Conservation (phyloP, 2,797 vertebrate species). For the Columba guinea region DNA sequence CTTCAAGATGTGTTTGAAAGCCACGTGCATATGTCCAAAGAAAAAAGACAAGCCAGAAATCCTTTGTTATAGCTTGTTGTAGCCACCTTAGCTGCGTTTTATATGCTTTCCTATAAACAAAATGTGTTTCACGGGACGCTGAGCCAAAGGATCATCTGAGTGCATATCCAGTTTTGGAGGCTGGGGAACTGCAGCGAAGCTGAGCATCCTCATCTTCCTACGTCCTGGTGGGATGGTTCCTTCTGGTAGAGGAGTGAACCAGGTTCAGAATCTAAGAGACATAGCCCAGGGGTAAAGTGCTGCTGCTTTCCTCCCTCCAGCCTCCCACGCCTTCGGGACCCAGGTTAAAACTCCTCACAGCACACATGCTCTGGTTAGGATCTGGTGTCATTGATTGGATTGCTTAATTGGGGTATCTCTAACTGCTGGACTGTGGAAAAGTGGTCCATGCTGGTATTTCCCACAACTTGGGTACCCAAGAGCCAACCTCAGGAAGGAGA, state of each 20-base stretch:
- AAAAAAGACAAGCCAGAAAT: not conserved
- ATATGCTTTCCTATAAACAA: not conserved
- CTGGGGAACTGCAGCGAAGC: not conserved
- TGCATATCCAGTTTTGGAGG: not conserved
- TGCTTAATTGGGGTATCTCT: not conserved
- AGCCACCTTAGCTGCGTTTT: constrained; percentile 14
- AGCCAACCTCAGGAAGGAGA: not conserved
- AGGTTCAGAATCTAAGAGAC: not conserved
- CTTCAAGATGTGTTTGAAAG: not conserved
- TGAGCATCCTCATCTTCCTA: not conserved
- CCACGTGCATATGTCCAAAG: not conserved
- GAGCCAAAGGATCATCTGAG: not conserved
- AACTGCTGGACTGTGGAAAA: not conserved
- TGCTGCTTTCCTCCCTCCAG: not conserved
- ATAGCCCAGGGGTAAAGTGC: not conserved
- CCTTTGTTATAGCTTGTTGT: not conserved
- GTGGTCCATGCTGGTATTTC: accelerated
- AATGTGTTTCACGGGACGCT: not conserved
- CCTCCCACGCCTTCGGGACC: not conserved
- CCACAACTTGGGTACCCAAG: not conserved
- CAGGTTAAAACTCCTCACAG: not conserved
- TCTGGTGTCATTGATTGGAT: not conserved
- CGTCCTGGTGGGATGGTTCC: constrained; percentile 16
- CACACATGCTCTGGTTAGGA: not conserved
- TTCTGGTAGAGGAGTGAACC: constrained; percentile 28